Base-by-base conservation (phyloP, 2,888 invertebrate genomes). In the Trypoxylon attenuatum region DNA sequence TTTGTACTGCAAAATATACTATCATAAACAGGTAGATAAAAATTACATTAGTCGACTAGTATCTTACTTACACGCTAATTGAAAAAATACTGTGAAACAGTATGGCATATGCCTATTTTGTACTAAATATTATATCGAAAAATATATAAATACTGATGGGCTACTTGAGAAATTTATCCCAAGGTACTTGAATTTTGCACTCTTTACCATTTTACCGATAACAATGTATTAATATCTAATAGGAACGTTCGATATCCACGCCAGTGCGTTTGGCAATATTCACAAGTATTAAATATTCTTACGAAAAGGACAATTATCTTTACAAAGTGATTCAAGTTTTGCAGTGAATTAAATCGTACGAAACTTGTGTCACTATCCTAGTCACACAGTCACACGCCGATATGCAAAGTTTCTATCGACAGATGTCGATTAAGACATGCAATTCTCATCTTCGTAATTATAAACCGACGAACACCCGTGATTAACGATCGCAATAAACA, bases 31-130 rank as follows among this genome's bases (percentile, higher is more conserved):
- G 41, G 5, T 45, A 38, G 16, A 10, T 21, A 8, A 10, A 6
- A 23, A 22, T 64, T 54, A 8, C 15, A 5, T 21, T 33, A 39
- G 29, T 45, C 41, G 61, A 61, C 55, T 66, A 66, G 57, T 55
- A 49, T 58, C 10, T 46, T 53, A 45, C 42, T 42, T 57, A 47
- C 15, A 15, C n/a, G 29, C 25, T 10, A 43, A n/a, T 50, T 53
- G 19, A 8, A 54, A 62, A 63, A 62, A 58, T 56, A 59, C 49
- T 23, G 25, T 8, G 46, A 19, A 25, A 10, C 10, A 6, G n/a
- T 5, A n/a, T n/a, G n/a, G n/a, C n/a, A n/a, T n/a, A 46, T 42
- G 5, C n/a, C 18, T 38, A 19, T 8, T 13, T 16, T 18, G 8
- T 10, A 47, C 33, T 10, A 3, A 18, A 10, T 8, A 10, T 15